A percentile compares a stretch with the other conserved stretches of the same genome.
Evolutionary conservation across 2,113 vertebrate species (phyloP).

Genomic region (human): GRCh38 chr4:44189001-44189500

Average conservation of each 20-base stretch:
- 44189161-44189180: background rate
- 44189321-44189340: background rate
- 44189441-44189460: background rate
- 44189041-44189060: background rate
- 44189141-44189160: background rate
- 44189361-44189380: background rate
- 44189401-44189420: background rate
- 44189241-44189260: background rate
- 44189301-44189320: background rate
- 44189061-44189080: background rate
- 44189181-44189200: background rate
- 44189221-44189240: background rate
- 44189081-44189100: background rate
- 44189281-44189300: background rate
- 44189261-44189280: background rate
- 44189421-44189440: background rate
- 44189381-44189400: background rate
- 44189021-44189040: background rate
- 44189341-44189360: background rate
- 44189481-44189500: background rate
- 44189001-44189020: background rate
- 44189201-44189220: background rate
- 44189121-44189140: background rate
- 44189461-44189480: background rate
- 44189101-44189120: constrained; percentile 22